These are phyloP conservation scores for Syrphus vitripennis DNA, from an alignment of 2,888 invertebrate genomes.

Conservation along the genomic window DNA sequence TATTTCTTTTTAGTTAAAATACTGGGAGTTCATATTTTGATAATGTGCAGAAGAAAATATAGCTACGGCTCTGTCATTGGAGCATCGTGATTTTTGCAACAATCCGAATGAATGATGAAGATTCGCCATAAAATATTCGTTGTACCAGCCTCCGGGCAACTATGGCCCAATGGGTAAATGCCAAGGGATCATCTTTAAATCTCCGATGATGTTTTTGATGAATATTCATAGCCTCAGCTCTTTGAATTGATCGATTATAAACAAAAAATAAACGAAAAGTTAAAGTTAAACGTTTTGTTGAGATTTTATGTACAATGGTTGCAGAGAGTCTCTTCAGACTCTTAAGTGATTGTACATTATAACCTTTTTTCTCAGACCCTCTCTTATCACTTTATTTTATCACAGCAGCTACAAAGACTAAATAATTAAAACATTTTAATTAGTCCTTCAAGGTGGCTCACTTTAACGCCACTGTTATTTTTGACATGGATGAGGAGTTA, in stretches of 20 bases:
- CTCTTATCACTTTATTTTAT: constrained; percentile 20
- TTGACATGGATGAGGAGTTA: background rate
- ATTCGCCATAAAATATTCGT: background rate
- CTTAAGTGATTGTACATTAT: background rate
- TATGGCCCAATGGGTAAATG: constrained; percentile 38
- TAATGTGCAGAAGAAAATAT: background rate
- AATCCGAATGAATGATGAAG: background rate
- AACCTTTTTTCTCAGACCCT: background rate
- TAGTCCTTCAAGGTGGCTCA: constrained; percentile 52
- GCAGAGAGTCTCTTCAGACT: background rate
- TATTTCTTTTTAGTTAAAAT: background rate
- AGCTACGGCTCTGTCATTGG: background rate
- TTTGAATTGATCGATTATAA: background rate
- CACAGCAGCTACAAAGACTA: constrained; percentile 14
- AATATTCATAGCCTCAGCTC: constrained; percentile 19
- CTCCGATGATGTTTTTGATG: constrained; percentile 3
- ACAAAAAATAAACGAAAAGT: background rate
- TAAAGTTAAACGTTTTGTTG: constrained; percentile 21
- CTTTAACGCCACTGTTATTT: background rate
- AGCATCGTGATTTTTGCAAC: constrained; percentile 22
- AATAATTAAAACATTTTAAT: constrained; percentile 31
- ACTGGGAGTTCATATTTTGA: background rate
- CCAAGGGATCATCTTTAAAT: constrained; percentile 48
- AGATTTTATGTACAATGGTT: background rate
- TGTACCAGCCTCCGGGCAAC: background rate